Evolutionary conservation across 2,888 invertebrate species (phyloP).

Genomic region (Mythimna albipuncta): DNA sequence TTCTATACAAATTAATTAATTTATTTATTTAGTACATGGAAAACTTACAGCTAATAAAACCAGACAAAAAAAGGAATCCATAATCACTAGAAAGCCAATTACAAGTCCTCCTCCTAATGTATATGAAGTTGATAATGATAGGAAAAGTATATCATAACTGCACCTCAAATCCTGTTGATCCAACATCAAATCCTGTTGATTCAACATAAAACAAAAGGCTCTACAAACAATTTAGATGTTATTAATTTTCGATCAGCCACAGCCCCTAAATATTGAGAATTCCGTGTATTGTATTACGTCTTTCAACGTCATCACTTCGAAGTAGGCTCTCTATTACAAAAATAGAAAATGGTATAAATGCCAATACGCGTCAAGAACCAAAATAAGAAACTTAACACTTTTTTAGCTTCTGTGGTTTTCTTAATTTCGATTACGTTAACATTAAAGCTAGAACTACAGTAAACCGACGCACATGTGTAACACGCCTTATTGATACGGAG

Average conservation of each 20-base stretch:
- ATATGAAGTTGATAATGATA: background rate
- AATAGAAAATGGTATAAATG: conserved; percentile 9
- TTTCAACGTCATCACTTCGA: conserved; percentile 2
- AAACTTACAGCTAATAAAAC: no score
- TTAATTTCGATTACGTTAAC: background rate
- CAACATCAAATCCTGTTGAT: background rate
- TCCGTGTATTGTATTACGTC: background rate
- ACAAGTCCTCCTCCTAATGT: no score
- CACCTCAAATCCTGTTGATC: background rate
- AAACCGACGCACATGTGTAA: no score
- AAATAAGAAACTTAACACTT: conserved; percentile 23
- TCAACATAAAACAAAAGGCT: background rate
- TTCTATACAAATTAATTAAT: background rate
- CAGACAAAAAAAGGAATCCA: no score
- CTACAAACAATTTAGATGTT: background rate
- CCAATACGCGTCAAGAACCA: background rate
- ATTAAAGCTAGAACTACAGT: no score
- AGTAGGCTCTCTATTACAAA: background rate
- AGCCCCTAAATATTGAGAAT: background rate
- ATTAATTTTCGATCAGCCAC: background rate
- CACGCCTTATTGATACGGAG: no score
- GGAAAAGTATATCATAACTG: background rate
- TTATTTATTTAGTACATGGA: no score
- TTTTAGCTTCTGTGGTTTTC: conserved; percentile 6
- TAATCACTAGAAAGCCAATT: no score